Conservation (phyloP, 2,113 vertebrate genomes). For the Phylloscopus trochiloides region DNA sequence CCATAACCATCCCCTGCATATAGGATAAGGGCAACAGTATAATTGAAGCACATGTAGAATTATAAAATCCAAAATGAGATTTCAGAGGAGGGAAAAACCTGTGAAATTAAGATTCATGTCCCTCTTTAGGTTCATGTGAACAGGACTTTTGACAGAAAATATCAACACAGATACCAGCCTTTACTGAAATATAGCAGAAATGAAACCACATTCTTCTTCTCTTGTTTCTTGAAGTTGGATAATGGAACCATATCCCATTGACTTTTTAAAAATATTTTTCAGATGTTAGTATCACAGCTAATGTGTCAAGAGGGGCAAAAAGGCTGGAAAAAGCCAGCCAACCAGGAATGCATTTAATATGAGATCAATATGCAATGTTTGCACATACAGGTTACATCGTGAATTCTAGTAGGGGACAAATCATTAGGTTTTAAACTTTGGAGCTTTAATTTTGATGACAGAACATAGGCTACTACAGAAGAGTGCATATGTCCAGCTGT, state of each 20-base stretch:
- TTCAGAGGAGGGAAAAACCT: not conserved
- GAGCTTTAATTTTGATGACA: not conserved
- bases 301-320: not conserved
- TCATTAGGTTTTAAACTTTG: not conserved
- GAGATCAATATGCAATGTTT: not conserved
- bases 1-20: constrained; percentile 4
- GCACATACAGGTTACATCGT: not conserved
- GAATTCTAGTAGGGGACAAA: not conserved
- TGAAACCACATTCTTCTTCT: not conserved
- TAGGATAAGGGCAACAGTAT: not conserved
- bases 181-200: not conserved
- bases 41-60: not conserved
- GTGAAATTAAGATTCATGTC: not conserved
- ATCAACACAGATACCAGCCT: not conserved
- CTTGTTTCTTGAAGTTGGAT: not conserved
- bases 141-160: not conserved
- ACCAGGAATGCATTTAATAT: not conserved
- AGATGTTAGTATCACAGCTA: not conserved
- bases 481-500: not conserved
- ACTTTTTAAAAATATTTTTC: not conserved
- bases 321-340: not conserved
- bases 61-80: constrained; percentile 10
- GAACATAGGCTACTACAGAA: not conserved
- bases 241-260: not conserved
- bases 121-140: not conserved